Percentiles rank a stretch among this genome's conserved stretches.
phyloP scores from a whole-genome alignment of 2,797 vertebrate species.

The Falco cherrug region DNA sequence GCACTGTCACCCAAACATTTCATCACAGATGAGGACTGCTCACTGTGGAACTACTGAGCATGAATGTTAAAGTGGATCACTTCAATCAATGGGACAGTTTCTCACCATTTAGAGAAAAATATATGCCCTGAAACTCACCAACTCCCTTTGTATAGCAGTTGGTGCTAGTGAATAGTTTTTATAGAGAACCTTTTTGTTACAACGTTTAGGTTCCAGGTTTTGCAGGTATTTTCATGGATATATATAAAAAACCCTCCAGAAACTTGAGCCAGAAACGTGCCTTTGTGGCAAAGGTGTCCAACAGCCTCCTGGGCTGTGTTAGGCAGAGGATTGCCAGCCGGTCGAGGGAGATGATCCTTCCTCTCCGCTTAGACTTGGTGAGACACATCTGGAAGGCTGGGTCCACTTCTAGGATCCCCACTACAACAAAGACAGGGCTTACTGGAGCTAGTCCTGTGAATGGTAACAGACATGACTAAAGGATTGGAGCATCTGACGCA shows the following conservation, averaged over 20 bases:
- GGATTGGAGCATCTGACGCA: not conserved
- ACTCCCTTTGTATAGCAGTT: not conserved
- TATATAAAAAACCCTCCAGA: fast-evolving
- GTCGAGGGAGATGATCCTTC: not conserved
- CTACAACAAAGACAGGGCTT: not conserved
- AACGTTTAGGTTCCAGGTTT: not conserved
- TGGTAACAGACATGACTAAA: not conserved
- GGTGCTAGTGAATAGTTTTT: not conserved
- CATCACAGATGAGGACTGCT: not conserved
- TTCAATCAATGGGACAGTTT: not conserved
- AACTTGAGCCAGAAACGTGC: not conserved
- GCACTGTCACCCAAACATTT: not conserved
- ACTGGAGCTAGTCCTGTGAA: not conserved
- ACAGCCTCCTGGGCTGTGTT: not conserved
- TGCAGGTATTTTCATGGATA: not conserved
- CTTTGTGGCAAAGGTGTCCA: not conserved
- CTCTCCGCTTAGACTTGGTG: not conserved
- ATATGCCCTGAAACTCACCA: not conserved
- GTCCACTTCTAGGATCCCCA: not conserved
- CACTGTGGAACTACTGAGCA: not conserved
- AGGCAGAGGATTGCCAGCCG: too few relatives aligned
- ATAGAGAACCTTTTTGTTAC: not conserved
- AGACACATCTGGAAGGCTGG: not conserved
- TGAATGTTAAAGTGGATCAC: not conserved
- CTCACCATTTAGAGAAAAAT: not conserved